Conservation (phyloP, 2,888 invertebrate species). For the Drosophila anomalata region DNA sequence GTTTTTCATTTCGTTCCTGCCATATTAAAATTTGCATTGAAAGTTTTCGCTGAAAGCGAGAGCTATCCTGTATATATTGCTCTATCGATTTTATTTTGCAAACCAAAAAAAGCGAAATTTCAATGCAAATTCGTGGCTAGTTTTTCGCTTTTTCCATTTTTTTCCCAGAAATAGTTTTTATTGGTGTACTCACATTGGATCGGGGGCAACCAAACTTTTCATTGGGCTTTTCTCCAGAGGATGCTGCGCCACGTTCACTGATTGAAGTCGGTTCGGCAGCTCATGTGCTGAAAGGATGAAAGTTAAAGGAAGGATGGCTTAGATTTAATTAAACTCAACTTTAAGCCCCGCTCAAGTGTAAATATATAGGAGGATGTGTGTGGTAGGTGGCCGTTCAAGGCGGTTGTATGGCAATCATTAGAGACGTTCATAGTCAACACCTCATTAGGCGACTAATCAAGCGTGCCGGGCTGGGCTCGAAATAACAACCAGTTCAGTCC, state of each 20-base stretch:
- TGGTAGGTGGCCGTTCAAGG: slow-evolving; percentile 16
- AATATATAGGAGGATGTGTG: slow-evolving; percentile 13
- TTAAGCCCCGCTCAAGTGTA: slow-evolving; percentile 32
- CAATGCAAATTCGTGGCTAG: slow-evolving; percentile 48
- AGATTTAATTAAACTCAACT: slow-evolving; percentile 44
- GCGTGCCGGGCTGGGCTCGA: slow-evolving; percentile 62
- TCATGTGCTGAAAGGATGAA: slow-evolving; percentile 54
- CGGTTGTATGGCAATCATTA: slow-evolving; percentile 56
- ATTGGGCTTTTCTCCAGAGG: slow-evolving; percentile 57
- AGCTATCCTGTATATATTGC: slow-evolving; percentile 22
- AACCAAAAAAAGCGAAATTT: slow-evolving; percentile 29
- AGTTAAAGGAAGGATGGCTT: slow-evolving; percentile 8
- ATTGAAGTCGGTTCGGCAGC: slow-evolving; percentile 5
- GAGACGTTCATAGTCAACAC: slow-evolving; percentile 73
- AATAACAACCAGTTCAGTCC: slow-evolving; percentile 67
- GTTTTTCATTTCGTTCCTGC: slow-evolving; percentile 34
- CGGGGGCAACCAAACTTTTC: slow-evolving; percentile 70
- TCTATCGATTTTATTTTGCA: slow-evolving; percentile 6
- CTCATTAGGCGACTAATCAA: slow-evolving; percentile 83
- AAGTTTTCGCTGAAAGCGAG: slow-evolving; percentile 41
- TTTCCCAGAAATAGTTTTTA: not conserved
- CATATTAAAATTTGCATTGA: slow-evolving; percentile 38
- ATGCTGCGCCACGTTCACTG: slow-evolving; percentile 38
- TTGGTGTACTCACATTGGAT: slow-evolving; percentile 64
- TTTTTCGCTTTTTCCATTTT: slow-evolving; percentile 16